Evolutionary conservation across 2,888 invertebrate genomes (phyloP).

Genomic region (Drepana falcataria): DNA sequence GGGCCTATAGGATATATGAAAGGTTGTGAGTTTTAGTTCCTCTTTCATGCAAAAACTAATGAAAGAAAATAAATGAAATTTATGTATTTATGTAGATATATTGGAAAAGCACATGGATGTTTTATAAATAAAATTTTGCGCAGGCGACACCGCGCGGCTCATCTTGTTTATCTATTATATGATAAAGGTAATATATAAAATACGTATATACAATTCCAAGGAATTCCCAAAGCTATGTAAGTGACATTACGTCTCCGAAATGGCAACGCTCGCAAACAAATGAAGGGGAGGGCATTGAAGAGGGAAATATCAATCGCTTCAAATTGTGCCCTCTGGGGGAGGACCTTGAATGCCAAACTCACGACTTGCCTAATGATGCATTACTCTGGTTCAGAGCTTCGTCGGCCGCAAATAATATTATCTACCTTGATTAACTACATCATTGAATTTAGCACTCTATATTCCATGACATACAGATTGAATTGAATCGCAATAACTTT

Average conservation of each 20-base stretch:
- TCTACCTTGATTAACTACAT: conserved; percentile 6
- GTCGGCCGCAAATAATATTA: conserved; percentile 27
- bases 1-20: no score
- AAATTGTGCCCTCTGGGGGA: conserved; percentile 42
- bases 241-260: conserved; percentile 31
- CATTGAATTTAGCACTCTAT: conserved; percentile 13
- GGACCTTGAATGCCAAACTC: conserved; percentile 56
- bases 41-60: no score
- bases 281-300: conserved; percentile 21
- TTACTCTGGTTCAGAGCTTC: conserved; percentile 43
- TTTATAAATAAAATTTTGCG: no score
- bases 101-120: no score
- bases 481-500: conserved; percentile 1
- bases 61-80: no score
- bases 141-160: no score
- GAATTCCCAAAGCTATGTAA: conserved; percentile 30
- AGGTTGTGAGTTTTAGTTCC: no score
- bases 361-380: conserved; percentile 50
- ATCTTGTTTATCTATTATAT: no score
- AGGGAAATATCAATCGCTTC: conserved; percentile 55
- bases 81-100: no score
- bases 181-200: not conserved
- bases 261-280: conserved; percentile 20
- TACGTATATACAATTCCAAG: conserved; percentile 13
- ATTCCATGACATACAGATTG: not conserved